Percentiles rank a stretch among this genome's conserved stretches.
phyloP scores from a whole-genome alignment of 1,140 invertebrate genomes.

The Holcopasites calliopsidis region DNA sequence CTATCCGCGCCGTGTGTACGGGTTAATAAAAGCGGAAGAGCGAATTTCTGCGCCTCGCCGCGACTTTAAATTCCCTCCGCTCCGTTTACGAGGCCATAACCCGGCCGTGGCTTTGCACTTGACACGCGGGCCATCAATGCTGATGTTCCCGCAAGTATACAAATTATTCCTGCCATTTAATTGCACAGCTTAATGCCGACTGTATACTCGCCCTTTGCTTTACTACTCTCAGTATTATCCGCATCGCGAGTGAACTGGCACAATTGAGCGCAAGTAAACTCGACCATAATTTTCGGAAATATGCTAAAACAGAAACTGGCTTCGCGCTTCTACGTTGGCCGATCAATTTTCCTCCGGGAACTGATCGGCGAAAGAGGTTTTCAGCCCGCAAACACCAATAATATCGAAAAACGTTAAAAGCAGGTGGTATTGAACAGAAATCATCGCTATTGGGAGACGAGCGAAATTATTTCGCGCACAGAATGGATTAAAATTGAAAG shows the following conservation, averaged over 20 bases:
- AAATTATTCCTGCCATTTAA: conserved; percentile 34
- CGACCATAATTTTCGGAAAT: too few relatives aligned
- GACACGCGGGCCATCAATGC: not conserved
- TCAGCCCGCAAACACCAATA: not conserved
- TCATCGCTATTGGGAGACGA: not conserved
- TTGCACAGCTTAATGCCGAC: not conserved
- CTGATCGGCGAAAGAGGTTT: not conserved
- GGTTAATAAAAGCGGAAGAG: conserved; percentile 27
- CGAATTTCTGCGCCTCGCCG: conserved; percentile 21
- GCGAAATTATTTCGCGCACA: not conserved
- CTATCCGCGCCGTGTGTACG: not conserved
- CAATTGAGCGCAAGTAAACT: too few relatives aligned
- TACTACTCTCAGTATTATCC: too few relatives aligned
- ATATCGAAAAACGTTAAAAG: conserved; percentile 19
- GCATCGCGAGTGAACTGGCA: too few relatives aligned
- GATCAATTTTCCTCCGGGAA: not conserved
- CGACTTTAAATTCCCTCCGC: conserved; percentile 58
- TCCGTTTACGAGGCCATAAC: conserved; percentile 59
- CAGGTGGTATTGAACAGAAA: not conserved
- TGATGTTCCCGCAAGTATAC: conserved; percentile 34
- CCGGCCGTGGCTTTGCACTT: not conserved
- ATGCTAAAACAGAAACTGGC: too few relatives aligned
- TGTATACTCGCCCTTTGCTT: conserved; percentile 24
- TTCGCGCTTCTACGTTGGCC: not conserved
- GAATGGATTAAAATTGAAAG: not conserved